A percentile compares a stretch with the other conserved stretches of the same genome.
Evolutionary conservation across 2,113 vertebrate species (phyloP).

Genomic region (Onychostruthus taczanowskii): DNA sequence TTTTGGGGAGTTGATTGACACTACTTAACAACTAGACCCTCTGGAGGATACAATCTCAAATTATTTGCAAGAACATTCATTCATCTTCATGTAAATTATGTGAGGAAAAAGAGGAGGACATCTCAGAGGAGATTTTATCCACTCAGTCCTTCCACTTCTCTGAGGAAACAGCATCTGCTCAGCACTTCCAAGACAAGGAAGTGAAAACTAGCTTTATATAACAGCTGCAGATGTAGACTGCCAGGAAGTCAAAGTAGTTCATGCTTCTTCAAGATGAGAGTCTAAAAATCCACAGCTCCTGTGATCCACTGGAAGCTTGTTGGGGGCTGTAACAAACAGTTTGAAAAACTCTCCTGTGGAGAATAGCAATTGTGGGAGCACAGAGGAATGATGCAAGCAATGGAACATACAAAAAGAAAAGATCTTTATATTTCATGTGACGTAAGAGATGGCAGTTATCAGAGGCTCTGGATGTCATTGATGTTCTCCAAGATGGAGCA

Average conservation of each 20-base stretch:
- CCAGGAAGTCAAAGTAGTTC: slow-evolving; percentile 8
- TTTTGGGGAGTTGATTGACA: not conserved
- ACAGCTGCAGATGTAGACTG: not conserved
- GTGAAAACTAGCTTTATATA: not conserved
- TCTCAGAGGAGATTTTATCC: slow-evolving; percentile 27
- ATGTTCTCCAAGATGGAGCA: not conserved
- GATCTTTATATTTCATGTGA: not conserved
- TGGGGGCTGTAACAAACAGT: not conserved
- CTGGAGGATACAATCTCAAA: not conserved
- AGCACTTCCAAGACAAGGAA: not conserved
- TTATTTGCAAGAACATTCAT: not conserved
- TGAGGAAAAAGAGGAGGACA: not conserved
- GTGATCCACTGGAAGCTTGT: not conserved
- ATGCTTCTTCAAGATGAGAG: not conserved
- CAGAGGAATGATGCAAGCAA: not conserved
- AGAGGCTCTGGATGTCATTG: not conserved
- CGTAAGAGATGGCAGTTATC: not conserved
- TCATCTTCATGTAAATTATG: not conserved
- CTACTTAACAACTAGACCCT: not conserved
- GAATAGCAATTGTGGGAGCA: not conserved
- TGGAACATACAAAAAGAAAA: not conserved
- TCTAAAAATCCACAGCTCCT: slow-evolving; percentile 7
- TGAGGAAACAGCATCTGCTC: slow-evolving; percentile 10
- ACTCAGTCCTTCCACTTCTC: not conserved
- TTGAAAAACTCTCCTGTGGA: not conserved